Evolutionary conservation across 2,888 invertebrate genomes (phyloP).

Genomic region (Lasius fuliginosus): DNA sequence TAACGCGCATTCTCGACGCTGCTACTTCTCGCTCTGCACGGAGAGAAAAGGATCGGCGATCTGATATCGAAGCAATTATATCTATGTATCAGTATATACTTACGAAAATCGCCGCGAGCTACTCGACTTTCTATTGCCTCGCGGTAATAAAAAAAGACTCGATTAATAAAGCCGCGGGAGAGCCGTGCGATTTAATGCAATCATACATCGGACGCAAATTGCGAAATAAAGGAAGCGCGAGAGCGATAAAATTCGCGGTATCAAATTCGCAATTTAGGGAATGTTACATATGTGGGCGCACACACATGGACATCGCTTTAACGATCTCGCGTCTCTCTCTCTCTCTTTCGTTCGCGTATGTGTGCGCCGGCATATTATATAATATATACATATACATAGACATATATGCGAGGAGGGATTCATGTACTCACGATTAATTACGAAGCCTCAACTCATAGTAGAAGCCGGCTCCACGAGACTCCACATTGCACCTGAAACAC

Average conservation of each 20-base stretch:
- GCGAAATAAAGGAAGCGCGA: constrained; percentile 4
- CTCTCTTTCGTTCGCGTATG: background rate
- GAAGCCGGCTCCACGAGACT: constrained; percentile 80
- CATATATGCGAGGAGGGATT: background rate
- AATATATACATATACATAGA: too few relatives aligned
- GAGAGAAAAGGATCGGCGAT: constrained; percentile 22
- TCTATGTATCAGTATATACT: background rate
- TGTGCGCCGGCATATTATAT: background rate
- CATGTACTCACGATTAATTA: constrained; percentile 84
- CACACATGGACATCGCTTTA: constrained; percentile 11
- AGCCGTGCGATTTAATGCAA: constrained; percentile 33
- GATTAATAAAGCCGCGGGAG: constrained; percentile 33
- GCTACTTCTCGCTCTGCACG: background rate
- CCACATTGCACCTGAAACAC: constrained; percentile 84
- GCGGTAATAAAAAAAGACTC: constrained; percentile 1
- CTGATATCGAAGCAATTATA: background rate
- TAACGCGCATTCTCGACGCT: constrained; percentile 32
- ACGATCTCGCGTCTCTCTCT: constrained; percentile 38
- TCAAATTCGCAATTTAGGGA: constrained; percentile 44
- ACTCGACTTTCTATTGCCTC: constrained; percentile 20
- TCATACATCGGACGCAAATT: constrained; percentile 20
- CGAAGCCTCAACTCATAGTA: constrained; percentile 85
- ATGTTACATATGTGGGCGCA: constrained; percentile 22
- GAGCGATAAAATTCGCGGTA: constrained; percentile 33
- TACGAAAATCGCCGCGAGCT: constrained; percentile 35